Conservation (phyloP, 2,888 invertebrate species). For the Conus canariensis region DNA sequence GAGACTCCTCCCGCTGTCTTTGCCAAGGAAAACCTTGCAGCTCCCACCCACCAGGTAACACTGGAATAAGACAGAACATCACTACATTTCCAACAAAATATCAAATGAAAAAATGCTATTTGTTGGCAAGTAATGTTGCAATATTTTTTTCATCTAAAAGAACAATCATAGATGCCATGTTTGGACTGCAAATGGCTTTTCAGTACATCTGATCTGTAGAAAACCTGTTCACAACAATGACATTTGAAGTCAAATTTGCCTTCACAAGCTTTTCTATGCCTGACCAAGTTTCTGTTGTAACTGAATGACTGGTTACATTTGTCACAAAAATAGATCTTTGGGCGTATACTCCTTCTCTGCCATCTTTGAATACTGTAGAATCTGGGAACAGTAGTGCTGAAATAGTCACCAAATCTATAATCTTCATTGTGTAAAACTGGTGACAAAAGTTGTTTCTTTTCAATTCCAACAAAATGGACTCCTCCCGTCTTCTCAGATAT, state of each 20-base stretch:
- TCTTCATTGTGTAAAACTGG: constrained; percentile 4
- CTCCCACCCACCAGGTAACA: constrained; percentile 28
- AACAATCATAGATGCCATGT: constrained; percentile 41
- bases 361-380: neutral
- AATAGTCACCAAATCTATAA: constrained; percentile 5
- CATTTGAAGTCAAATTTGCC: constrained; percentile 52
- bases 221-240: constrained; percentile 50
- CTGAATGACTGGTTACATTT: constrained; percentile 53
- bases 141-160: neutral
- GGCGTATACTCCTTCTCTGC: constrained; percentile 32
- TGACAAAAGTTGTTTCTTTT: constrained; percentile 28
- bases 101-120: neutral
- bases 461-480: constrained; percentile 23
- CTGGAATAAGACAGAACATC: constrained; percentile 33
- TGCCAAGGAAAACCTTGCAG: constrained; percentile 25
- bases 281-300: constrained; percentile 50
- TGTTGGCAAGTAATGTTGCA: neutral
- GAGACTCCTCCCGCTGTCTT: constrained; percentile 12
- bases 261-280: constrained; percentile 52
- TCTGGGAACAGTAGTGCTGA: neutral
- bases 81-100: constrained; percentile 22
- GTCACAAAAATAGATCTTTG: constrained; percentile 45
- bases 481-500: neutral
- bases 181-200: constrained; percentile 50
- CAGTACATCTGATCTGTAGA: constrained; percentile 51